Evolutionary conservation across 2,113 vertebrate species (phyloP), one percentile per base, ranked within the genome.

Genomic region (Phodopus roborovskii): DNA sequence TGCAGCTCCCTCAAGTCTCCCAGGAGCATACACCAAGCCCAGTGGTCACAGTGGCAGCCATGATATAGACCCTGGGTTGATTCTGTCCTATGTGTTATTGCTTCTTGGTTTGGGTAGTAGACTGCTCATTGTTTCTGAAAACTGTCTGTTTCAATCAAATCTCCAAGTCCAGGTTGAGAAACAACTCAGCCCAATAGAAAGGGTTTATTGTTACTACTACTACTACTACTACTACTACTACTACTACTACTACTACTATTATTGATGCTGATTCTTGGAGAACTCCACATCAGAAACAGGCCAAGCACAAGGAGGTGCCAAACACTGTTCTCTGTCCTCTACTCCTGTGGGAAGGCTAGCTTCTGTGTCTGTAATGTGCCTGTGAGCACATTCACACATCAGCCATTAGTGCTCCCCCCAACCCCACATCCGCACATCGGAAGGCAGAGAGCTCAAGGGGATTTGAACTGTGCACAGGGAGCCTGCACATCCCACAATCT

Each of bases 1-100:
- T 0, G 0, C 0, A 30, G 13, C 12, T 64, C 36, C 79, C 15
- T 33, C 30, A 39, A 0, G 36, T 39, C 36, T 30, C 2, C 15
- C 8, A 4, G 64, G 45, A 3, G 5, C 0, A 1, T 11, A 39
- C 4, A 6, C 58, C 22, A 9, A 71, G 30, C 30, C 7, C 0
- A 24, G 22, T 20, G 11, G 8, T 8, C 7, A 39, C 5, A 9
- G 12, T 77, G 28, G 9, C 0, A 48, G 17, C 83, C 6, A 17
- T 1, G 28, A 12, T 0, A 86, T 22, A 70, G 22, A 30, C 42
- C 20, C 1, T 42, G 20, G 15, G 15, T 7, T 24, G 16, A 6
- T 66, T 94, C 4, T 33, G 30, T 68, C n/a, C 7, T 6, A 26
- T n/a, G 73, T 78, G 7, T 4, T 74, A 26, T 33, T 73, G 42